Evolutionary conservation across 2,113 vertebrate genomes (phyloP), one percentile per base, ranked within the genome.

Genomic region (Microcebus jonahi): DNA sequence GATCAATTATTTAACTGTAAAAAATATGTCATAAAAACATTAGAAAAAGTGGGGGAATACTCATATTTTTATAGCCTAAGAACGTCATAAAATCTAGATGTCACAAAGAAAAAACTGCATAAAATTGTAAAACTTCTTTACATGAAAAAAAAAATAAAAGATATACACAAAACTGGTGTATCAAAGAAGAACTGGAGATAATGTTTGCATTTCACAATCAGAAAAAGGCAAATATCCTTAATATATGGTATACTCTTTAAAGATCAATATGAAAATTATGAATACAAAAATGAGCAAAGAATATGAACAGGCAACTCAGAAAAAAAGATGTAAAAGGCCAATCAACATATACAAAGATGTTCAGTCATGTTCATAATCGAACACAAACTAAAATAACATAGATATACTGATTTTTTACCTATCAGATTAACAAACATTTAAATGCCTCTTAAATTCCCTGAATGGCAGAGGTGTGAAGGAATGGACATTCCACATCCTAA

Each of bases 51-150:
- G 42, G 42, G 25, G n/a, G 80, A 92, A 79, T 59, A 57, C 20
- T 57, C 20, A 21, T 57, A 90, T 80, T 94, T 95, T 96, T 88
- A 79, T 70, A 95, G 79, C 14, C n/a, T 79, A 75, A 86, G 6
- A 45, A 65, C n/a, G 21, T 75, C 57, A 84, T 93, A 88, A 76
- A 96, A 91, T 59, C 10, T 68, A 73, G 75, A 76, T 80, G 61
- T 34, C 9, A 31, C 57, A 91, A 42, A 95, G 76, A 34, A 81
- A 97, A 95, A 86, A 67, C 2, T 89, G 42, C 39, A 89, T 61
- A 67, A 94, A 94, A 94, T 15, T 90, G 13, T 73, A 84, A 84
- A 95, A 92, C 17, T 88, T 90, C 70, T 57, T 91, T 95, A 68
- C 0, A 79, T 48, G 34, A 76, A 90, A 80, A 76, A 90, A 80